These are phyloP conservation scores for Hystrix cristata DNA, from an alignment of 2,113 vertebrate species.

Conservation along the genomic window DNA sequence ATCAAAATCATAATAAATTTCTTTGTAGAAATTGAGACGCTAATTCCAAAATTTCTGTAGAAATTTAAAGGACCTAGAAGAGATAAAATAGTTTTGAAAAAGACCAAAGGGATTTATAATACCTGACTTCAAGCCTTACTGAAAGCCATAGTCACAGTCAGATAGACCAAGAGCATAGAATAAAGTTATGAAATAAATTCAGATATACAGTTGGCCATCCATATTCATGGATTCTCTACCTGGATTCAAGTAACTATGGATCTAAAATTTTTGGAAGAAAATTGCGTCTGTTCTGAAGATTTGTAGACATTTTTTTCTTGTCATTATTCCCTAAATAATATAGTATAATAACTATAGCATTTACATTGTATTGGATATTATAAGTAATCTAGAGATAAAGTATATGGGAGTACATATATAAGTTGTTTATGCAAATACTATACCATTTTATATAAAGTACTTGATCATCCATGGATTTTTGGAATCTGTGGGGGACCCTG, in stretches of 20 bases:
- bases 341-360: not conserved
- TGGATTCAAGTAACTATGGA: not conserved
- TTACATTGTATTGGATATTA: not conserved
- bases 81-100: constrained; percentile 28
- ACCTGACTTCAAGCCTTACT: not conserved
- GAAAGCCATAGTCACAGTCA: not conserved
- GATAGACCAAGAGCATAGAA: not conserved
- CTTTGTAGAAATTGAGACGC: constrained; percentile 32
- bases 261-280: not conserved
- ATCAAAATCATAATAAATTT: not conserved
- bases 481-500: not conserved
- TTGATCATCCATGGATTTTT: not conserved
- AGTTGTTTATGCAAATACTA: not conserved
- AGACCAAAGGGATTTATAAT: not conserved
- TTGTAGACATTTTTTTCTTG: not conserved
- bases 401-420: not conserved
- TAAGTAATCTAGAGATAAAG: not conserved
- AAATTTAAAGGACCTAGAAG: constrained; percentile 38
- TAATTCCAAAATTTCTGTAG: constrained; percentile 27
- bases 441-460: not conserved
- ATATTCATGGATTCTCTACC: not conserved
- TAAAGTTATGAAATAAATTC: constrained; percentile 33
- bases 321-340: not conserved
- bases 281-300: not conserved
- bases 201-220: not conserved